Evolutionary conservation across 2,797 vertebrate species (phyloP).

Genomic region (Pseudocheirus occidentalis): DNA sequence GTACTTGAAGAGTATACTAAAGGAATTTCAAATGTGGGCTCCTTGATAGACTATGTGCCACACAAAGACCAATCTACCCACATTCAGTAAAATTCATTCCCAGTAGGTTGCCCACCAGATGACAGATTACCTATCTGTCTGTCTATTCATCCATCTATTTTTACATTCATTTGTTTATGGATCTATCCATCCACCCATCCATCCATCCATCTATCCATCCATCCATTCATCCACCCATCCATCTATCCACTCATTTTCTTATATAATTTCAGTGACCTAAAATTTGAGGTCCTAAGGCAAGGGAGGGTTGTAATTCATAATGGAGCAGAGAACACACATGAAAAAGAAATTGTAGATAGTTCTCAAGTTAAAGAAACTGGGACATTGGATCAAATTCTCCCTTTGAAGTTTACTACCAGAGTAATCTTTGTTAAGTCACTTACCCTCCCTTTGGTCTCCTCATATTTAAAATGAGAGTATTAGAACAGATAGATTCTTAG

Average conservation of each 20-base stretch:
- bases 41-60: not conserved
- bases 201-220: not conserved
- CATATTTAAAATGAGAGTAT: not conserved
- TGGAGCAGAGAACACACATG: not conserved
- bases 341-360: not conserved
- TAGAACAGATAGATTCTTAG: not conserved
- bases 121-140: not conserved
- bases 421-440: not conserved
- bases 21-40: not conserved
- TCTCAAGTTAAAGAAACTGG: not conserved
- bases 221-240: too few species aligned
- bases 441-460: not conserved
- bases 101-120: not conserved
- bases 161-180: too few species aligned
- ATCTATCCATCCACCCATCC: too few species aligned
- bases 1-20: not conserved
- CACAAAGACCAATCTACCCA: not conserved
- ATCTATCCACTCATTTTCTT: not conserved
- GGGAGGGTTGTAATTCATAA: not conserved
- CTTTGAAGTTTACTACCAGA: not conserved
- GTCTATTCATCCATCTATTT: too few species aligned
- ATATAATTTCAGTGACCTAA: not conserved
- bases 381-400: not conserved
- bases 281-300: not conserved
- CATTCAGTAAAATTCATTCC: not conserved